A percentile compares a stretch with the other conserved stretches of the same genome.
phyloP scores from a whole-genome alignment of 2,797 vertebrate species.

The Lateolabrax maculatus region DNA sequence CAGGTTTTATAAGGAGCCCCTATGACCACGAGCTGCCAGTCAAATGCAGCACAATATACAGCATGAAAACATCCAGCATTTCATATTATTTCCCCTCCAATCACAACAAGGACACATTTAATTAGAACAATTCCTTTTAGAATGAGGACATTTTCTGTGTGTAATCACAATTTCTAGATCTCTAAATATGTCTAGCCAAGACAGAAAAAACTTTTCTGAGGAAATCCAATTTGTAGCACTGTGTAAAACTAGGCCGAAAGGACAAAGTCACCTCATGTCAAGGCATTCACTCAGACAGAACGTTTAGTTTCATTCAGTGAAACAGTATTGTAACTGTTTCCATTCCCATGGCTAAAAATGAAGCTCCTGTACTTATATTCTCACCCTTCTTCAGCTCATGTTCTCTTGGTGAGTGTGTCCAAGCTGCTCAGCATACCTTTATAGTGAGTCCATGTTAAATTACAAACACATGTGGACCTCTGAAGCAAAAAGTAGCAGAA shows the following conservation, averaged over 20 bases:
- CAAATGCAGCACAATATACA: not conserved
- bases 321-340: not conserved
- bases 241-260: slow-evolving; percentile 26
- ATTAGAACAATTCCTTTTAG: no score
- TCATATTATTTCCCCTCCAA: not conserved
- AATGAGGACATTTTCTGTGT: not conserved
- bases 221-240: slow-evolving; percentile 25
- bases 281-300: not conserved
- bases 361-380: slow-evolving; percentile 9
- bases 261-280: slow-evolving; percentile 29
- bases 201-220: slow-evolving; percentile 19
- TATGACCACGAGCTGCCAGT: slow-evolving; percentile 1
- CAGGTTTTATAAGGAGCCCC: no score
- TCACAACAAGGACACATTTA: no score
- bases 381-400: slow-evolving; percentile 5
- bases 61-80: not conserved
- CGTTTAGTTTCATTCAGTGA: not conserved
- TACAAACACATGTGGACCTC: slow-evolving; percentile 49
- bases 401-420: slow-evolving; percentile 16
- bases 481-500: not conserved
- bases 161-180: not conserved
- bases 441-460: slow-evolving; percentile 45
- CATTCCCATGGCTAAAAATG: not conserved
- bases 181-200: slow-evolving; percentile 1
- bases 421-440: slow-evolving; percentile 38